Conservation (phyloP, 2,113 vertebrate genomes). For the Menidia beryllina region DNA sequence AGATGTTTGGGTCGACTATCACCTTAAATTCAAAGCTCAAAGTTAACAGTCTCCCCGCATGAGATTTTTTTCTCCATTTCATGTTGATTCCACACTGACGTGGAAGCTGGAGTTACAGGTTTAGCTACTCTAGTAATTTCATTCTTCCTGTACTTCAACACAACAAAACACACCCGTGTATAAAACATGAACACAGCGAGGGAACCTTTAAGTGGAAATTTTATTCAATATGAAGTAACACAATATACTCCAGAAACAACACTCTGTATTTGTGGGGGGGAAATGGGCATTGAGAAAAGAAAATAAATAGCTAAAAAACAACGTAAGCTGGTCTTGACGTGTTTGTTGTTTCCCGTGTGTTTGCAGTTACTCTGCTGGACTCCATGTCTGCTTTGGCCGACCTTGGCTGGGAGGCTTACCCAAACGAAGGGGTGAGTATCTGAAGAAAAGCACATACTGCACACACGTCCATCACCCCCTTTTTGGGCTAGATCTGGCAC, state of each 20-base stretch:
- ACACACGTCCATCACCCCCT: slow-evolving; percentile 1
- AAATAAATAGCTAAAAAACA: not conserved
- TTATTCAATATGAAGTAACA: not conserved
- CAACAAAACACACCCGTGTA: slow-evolving; percentile 41
- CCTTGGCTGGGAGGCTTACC: slow-evolving; percentile 87
- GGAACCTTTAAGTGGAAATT: slow-evolving; percentile 20
- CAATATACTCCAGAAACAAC: not conserved
- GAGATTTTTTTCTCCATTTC: slow-evolving; percentile 18
- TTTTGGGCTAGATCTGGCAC: slow-evolving; percentile 3
- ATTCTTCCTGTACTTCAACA: slow-evolving; percentile 22
- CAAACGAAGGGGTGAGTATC: slow-evolving; percentile 86
- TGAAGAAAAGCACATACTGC: slow-evolving; percentile 12
- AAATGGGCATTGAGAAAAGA: slow-evolving; percentile 6
- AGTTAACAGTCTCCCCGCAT: slow-evolving; percentile 12
- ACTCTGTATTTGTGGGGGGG: not conserved
- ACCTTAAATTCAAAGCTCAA: slow-evolving; percentile 14
- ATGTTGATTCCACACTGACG: slow-evolving; percentile 43
- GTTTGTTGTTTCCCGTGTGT: slow-evolving; percentile 36
- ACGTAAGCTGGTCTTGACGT: slow-evolving; percentile 15
- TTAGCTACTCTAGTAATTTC: slow-evolving; percentile 36
- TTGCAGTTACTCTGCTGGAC: slow-evolving; percentile 86
- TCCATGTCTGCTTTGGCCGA: slow-evolving; percentile 87
- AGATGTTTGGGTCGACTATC: not conserved
- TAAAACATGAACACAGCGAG: slow-evolving; percentile 17
- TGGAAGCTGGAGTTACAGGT: slow-evolving; percentile 42